Base-by-base conservation (phyloP, 1,140 invertebrate genomes). In the Pomacea maculata region DNA sequence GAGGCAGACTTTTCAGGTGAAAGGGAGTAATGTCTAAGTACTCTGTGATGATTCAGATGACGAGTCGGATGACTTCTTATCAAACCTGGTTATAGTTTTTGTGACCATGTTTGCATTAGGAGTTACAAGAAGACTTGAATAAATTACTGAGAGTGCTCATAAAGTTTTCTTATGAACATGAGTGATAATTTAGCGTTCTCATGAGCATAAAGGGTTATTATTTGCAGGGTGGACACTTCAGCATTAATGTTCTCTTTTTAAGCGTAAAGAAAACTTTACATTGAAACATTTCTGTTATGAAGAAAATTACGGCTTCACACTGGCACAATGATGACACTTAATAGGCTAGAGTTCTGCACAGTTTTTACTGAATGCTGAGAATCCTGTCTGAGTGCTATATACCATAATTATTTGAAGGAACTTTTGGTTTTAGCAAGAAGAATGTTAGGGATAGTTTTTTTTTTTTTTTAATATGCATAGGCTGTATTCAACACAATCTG, bases 261-360 rank as follows among this genome's bases (percentile, higher is more conserved):
- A 10, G 17, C 19, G 25, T 14, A 45, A 52, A 29, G 29, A 7
- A n/a, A 12, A 54, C 5, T 29, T 19, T 12, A 7, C 71, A 9
- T 34, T 21, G 25, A 52, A 54, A 73, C n/a, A 3, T 70, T 70
- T n/a, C 21, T 14, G 67, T 70, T 5, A 25, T 70, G 21, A 70
- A 70, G 11, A 25, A 70, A n/a, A 70, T 70, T 70, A 9, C 6
- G 21, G 67, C 11, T 34, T 0, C 11, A 25, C 12, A 9, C 67
- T n/a, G 21, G 67, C 67, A 70, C 67, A 70, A 21, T 70, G 67
- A 70, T 70, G 67, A 70, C 29, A 70, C 21, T 70, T 2, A 6
- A 70, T 70, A 70, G 67, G 67, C 67, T 70, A 70, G 67, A 70
- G 67, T 70, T 70, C 67, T 70, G 67, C 67, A 70, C 67, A 70